phyloP scores from a whole-genome alignment of 30 jellyfish, hydroid and myxozoan species.

The Calvadosia cruxmelitensis region DNA sequence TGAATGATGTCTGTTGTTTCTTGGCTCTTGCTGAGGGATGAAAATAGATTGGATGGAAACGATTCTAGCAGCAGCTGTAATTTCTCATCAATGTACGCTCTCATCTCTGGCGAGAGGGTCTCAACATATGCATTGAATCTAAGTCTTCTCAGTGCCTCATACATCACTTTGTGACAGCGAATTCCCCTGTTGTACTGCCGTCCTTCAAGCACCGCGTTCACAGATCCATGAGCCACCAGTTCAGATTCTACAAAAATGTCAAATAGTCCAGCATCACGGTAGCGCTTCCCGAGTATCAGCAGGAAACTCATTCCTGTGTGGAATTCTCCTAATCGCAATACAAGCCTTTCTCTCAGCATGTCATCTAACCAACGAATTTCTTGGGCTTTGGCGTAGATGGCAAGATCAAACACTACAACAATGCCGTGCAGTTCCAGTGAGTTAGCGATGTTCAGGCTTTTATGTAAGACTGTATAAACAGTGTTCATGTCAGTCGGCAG shows the following conservation, averaged over 20 bases:
- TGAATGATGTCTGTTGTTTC: background rate
- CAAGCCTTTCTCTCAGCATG: conserved; percentile 13
- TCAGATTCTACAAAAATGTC: conserved; percentile 36
- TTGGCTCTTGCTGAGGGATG: no score
- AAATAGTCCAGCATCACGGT: conserved; percentile 35
- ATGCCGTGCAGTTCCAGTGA: conserved; percentile 14
- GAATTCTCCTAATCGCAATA: conserved; percentile 30
- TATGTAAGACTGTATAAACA: conserved; percentile 10
- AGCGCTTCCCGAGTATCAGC: conserved; percentile 10
- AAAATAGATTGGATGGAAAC: no score
- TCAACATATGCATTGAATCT: conserved; percentile 13
- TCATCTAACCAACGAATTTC: conserved; percentile 16
- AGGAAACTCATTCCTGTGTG: conserved; percentile 32
- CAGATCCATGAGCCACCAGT: conserved; percentile 32
- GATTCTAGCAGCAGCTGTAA: no score
- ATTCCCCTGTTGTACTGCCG: conserved; percentile 30
- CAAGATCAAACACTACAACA: conserved; percentile 31
- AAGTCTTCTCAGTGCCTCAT: conserved; percentile 30
- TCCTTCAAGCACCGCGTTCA: conserved; percentile 25
- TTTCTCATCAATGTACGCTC: background rate
- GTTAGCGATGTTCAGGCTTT: conserved; percentile 11
- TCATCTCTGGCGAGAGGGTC: conserved; percentile 13
- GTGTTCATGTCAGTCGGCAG: conserved; percentile 8
- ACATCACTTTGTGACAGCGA: conserved; percentile 29
- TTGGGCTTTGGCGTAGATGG: conserved; percentile 36